Base-by-base conservation (phyloP, 2,888 invertebrate genomes). In the Anoplius nigerrimus region DNA sequence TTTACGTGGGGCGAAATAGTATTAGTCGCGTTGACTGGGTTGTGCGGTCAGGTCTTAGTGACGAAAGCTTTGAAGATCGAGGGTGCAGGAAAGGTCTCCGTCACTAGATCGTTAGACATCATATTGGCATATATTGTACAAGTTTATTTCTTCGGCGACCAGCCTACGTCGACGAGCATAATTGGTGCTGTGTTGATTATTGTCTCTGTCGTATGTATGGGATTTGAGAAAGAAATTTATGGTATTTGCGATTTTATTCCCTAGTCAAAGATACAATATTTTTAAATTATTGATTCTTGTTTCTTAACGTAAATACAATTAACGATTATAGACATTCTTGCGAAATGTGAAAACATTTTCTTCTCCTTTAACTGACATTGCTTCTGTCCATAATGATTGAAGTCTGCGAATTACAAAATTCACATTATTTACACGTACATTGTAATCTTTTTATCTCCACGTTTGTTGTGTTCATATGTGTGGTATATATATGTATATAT, bases 71-170 rank as follows among this genome's bases (percentile, higher is more conserved):
- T 90, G 21, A 85, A 89, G 69, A 86, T 89, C 66, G 90, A 90
- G 78, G 88, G 89, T 0, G 90, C 90, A n/a, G 90, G 89, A 15
- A 87, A 89, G 69, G 89, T 90, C 0, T 89, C 90, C 2, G 89
- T 90, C 4, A 90, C 90, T 0, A 81, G 90, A 62, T 90, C 90
- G 0, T 82, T 90, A 64, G 90, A 90, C 66, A 90, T 90, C 58
- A 89, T 90, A 43, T 78, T 90, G 22, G 90, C 90, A 13, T 90
- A 89, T 58, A 59, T 89, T 16, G 83, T 90, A 20, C 90, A 90
- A 80, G 84, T 90, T 24, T 85, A 88, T 43, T 85, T 88, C 62
- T 90, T 90, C 70, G 84, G 83, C n/a, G 89, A 90, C 66, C 82
- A 88, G 1, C 90, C 90, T 2, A 86, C 87, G 27, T 85, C 84